phyloP scores from a whole-genome alignment of 1,140 invertebrate genomes.

The Magallana angulata region DNA sequence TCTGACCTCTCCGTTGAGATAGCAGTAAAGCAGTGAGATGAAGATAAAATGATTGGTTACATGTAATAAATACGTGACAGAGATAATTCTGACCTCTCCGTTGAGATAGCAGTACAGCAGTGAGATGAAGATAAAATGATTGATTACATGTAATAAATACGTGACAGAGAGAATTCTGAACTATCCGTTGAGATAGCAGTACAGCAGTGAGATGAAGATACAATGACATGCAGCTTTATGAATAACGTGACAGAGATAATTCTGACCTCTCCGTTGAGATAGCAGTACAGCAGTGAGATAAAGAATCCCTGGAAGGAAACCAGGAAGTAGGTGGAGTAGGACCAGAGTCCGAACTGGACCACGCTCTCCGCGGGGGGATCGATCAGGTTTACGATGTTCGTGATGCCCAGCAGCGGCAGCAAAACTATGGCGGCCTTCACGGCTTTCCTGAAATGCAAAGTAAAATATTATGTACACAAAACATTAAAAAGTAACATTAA shows the following conservation, averaged over 20 bases:
- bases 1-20: constrained; percentile 90
- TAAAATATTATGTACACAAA: too few species aligned
- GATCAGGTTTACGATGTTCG: constrained; percentile 76
- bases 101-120: too few species aligned
- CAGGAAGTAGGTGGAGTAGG: constrained; percentile 89
- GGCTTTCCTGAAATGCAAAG: constrained; percentile 79
- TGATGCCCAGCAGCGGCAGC: constrained; percentile 82
- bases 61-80: too few species aligned
- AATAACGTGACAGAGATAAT: too few species aligned
- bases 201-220: constrained; percentile 90
- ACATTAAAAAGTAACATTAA: too few species aligned
- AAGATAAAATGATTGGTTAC: constrained; percentile 80
- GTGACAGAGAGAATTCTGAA: too few species aligned
- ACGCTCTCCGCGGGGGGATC: constrained; percentile 66
- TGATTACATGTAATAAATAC: too few species aligned
- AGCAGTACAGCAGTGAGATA: constrained; percentile 91
- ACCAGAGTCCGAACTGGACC: constrained; percentile 88
- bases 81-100: too few species aligned
- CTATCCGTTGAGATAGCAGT: constrained; percentile 89
- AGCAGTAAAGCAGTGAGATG: constrained; percentile 91
- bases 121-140: too few species aligned
- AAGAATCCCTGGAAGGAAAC: constrained; percentile 93
- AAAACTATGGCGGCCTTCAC: constrained; percentile 82
- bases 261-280: constrained; percentile 90
- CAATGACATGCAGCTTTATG: constrained; percentile 86